Evolutionary conservation across 2,797 vertebrate species (phyloP), one percentile per base, ranked within the genome.

Genomic region (Eulemur coronatus): DNA sequence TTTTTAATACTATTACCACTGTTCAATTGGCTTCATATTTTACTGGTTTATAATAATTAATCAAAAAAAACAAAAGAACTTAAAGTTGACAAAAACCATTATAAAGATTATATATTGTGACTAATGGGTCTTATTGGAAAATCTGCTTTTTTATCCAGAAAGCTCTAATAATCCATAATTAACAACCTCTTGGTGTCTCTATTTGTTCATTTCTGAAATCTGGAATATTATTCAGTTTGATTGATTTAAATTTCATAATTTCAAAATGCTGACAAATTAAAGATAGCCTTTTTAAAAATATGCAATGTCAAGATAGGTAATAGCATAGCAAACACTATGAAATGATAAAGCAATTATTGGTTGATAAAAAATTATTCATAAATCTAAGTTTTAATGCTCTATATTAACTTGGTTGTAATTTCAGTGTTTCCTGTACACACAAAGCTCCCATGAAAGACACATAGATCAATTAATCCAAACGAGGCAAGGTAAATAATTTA

Each of bases 331-430:
- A 87, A 93, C 41, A 65, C 9, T 76, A 46, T 57, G 65, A 89
- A 96, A 75, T 30, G 46, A 4, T 46, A 84, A 82, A 75, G 33
- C 4, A 41, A 78, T 73, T 89, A 35, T 46, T 72, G 11, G 11
- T 41, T 89, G 18, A 6, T 24, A 82, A 88, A 59, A 87, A 67
- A 46, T 26, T n/a, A 75, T 43, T 52, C 11, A 59, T 20, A 86
- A 76, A 84, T 41, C 9, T 70, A 75, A 28, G 15, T 91, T 82
- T 91, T 86, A 91, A 70, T 76, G 10, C 7, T 80, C 18, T 30
- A 30, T 22, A 35, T 63, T 86, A 75, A 95, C 48, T 96, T 96
- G 84, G 63, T 69, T 94, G 35, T 24, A 59, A 91, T 82, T 75
- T 75, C 65, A 87, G 59, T 41, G 43, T 92, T 95, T 81, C 20